A percentile compares a stretch with the other conserved stretches of the same genome.
phyloP scores from a whole-genome alignment of 2,797 vertebrate species.

The Acipenser transmontanus region DNA sequence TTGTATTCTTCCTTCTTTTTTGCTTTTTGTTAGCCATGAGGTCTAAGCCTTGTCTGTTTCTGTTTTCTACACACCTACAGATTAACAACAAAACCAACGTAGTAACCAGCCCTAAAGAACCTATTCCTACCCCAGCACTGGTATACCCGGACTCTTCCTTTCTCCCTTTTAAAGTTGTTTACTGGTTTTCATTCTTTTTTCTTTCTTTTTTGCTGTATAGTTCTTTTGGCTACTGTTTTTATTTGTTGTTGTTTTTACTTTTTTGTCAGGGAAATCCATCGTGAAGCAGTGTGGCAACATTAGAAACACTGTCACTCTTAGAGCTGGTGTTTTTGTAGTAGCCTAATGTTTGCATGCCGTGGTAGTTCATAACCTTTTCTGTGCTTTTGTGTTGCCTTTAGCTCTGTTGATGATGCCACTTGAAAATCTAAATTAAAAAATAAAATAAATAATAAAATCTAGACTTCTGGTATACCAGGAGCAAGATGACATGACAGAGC shows the following conservation, averaged over 20 bases:
- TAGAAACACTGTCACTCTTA: too few species aligned
- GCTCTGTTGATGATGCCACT: too few species aligned
- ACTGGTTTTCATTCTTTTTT: background rate
- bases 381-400: too few species aligned
- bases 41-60: constrained; percentile 43
- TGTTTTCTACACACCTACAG: constrained; percentile 74
- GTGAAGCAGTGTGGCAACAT: too few species aligned
- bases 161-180: too few species aligned
- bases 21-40: constrained; percentile 21
- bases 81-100: constrained; percentile 98
- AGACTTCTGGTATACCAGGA: too few species aligned
- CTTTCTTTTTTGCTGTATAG: background rate
- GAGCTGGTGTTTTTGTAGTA: too few species aligned
- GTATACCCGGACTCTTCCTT: constrained; percentile 63
- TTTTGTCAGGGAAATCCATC: too few species aligned
- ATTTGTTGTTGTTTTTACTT: background rate
- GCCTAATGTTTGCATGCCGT: too few species aligned
- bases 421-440: background rate
- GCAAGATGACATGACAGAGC: background rate
- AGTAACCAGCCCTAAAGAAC: constrained; percentile 94
- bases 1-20: constrained; percentile 9
- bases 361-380: too few species aligned
- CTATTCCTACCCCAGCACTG: constrained; percentile 87
- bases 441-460: background rate
- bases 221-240: background rate